A percentile compares a stretch with the other conserved stretches of the same genome.
Conservation (phyloP, 2,888 invertebrate species). For the Labia minor region DNA sequence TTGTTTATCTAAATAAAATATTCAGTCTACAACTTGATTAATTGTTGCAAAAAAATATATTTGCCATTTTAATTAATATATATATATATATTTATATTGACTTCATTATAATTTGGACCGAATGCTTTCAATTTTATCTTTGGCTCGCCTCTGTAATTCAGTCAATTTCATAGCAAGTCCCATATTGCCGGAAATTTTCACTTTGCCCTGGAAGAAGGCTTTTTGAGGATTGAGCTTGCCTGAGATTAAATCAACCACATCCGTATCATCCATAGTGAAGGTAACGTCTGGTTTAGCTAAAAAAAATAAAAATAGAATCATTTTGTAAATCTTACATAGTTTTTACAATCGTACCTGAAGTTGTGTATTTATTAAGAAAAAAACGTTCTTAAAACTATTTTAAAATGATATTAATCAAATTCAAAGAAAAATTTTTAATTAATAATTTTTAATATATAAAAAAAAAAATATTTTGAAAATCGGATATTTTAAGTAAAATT, state of each 20-base stretch:
- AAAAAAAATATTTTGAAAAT: not conserved
- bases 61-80: not conserved
- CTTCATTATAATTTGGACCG: conserved; percentile 60
- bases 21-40: not conserved
- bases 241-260: conserved; percentile 75
- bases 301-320: too few relatives aligned
- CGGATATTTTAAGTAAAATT: too few relatives aligned
- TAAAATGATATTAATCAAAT: too few relatives aligned
- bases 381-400: too few relatives aligned
- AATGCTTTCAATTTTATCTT: conserved; percentile 59
- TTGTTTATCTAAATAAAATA: not conserved
- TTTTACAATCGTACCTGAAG: not conserved
- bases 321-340: not conserved
- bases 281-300: conserved; percentile 81
- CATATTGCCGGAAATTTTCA: conserved; percentile 94
- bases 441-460: not conserved
- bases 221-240: conserved; percentile 92
- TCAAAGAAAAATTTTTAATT: not conserved
- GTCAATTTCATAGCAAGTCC: conserved; percentile 89
- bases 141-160: conserved; percentile 65
- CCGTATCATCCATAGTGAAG: conserved; percentile 78
- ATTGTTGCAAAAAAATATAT: not conserved
- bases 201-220: conserved; percentile 92
- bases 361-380: not conserved
- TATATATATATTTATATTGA: not conserved